A percentile compares a stretch with the other conserved stretches of the same genome.
Conservation (phyloP, 2,888 invertebrate genomes). For the Quadroppia sp. region DNA sequence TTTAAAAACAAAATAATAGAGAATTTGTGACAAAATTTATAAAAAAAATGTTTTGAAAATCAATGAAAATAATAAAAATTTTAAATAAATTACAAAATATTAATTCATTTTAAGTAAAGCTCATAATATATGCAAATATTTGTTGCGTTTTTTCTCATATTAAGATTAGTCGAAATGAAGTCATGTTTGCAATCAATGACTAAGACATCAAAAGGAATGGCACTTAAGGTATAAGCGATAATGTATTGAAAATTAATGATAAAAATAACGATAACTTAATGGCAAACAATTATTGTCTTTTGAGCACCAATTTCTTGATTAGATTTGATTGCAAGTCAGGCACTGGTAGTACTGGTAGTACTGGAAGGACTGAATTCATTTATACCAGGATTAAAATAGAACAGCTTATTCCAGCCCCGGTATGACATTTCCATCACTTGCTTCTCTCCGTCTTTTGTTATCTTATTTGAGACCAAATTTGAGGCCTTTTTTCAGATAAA, state of each 20-base stretch:
- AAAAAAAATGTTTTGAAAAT: too few species aligned
- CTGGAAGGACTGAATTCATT: conserved; percentile 15
- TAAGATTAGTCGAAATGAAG: too few species aligned
- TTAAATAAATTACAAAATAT: too few species aligned
- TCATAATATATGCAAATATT: too few species aligned
- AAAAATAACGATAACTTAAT: conserved; percentile 9
- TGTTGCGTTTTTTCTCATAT: not conserved
- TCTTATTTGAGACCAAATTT: conserved; percentile 37
- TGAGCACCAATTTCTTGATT: conserved; percentile 6
- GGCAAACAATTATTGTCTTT: not conserved
- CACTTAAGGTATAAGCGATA: conserved; percentile 1
- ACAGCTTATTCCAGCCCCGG: conserved; percentile 45
- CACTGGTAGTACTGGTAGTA: not conserved
- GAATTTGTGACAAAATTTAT: too few species aligned
- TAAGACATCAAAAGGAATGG: not conserved
- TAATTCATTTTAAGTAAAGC: too few species aligned
- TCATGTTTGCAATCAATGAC: too few species aligned
- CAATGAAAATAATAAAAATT: too few species aligned
- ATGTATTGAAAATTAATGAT: not conserved
- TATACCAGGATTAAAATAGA: conserved; percentile 47
- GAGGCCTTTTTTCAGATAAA: not conserved
- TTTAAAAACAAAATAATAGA: too few species aligned
- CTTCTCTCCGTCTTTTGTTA: conserved; percentile 43
- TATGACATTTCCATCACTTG: conserved; percentile 45
- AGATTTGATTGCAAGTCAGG: not conserved